A percentile compares a stretch with the other conserved stretches of the same genome.
Conservation (phyloP, 2,113 vertebrate genomes). For the Rutilus rutilus region DNA sequence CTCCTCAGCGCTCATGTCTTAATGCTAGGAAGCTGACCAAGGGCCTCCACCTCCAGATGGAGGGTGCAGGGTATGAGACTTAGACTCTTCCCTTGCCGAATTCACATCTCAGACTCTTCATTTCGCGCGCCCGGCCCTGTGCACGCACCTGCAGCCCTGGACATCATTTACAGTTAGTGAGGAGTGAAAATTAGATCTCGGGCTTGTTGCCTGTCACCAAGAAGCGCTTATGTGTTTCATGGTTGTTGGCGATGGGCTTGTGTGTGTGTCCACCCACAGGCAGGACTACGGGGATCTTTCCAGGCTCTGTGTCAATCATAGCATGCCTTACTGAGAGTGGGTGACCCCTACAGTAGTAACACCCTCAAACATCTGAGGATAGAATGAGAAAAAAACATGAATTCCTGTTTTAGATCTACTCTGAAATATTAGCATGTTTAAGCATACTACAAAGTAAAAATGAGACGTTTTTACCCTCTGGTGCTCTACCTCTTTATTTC, state of each 20-base stretch:
- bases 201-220: conserved; percentile 63
- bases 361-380: neutral
- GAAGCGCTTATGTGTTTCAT: conserved; percentile 59
- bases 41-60: conserved; percentile 51
- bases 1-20: conserved; percentile 71
- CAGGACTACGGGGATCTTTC: conserved; percentile 10
- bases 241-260: conserved; percentile 43
- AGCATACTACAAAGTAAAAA: neutral
- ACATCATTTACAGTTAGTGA: conserved; percentile 68
- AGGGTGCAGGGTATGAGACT: conserved; percentile 12
- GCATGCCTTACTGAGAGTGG: neutral
- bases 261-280: conserved; percentile 35
- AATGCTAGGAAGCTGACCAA: conserved; percentile 61
- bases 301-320: conserved; percentile 25
- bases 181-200: conserved; percentile 72
- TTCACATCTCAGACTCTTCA: neutral
- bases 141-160: conserved; percentile 47
- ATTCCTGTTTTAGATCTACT: neutral
- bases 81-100: neutral
- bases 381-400: neutral
- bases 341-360: neutral
- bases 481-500: too few species aligned
- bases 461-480: neutral
- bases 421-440: conserved; percentile 17
- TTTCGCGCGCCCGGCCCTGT: neutral